Conservation (phyloP, 2,888 invertebrate species). For the Epinotia nisella region DNA sequence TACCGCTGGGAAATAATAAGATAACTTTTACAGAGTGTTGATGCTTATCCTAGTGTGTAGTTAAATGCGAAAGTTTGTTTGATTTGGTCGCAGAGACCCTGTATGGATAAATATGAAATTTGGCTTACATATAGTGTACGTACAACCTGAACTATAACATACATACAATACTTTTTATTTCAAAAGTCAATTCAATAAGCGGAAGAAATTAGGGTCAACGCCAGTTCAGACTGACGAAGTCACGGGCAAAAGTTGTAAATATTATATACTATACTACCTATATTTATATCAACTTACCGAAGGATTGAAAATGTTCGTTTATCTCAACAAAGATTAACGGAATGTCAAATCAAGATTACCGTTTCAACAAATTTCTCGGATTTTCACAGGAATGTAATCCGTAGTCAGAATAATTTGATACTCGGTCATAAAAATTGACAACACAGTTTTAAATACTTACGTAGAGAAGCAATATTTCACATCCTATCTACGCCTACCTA, state of each 20-base stretch:
- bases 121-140: no score
- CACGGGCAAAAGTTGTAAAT: no score
- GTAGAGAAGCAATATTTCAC: no score
- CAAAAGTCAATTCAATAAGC: no score
- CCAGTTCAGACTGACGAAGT: no score
- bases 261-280: no score
- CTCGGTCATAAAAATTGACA: not conserved
- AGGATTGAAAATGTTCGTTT: conserved; percentile 10
- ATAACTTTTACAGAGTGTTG: not conserved
- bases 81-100: no score
- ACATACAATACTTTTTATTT: no score
- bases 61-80: not conserved
- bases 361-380: not conserved
- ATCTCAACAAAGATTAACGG: conserved; percentile 1
- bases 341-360: conserved; percentile 11
- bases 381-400: not conserved
- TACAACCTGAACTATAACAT: no score
- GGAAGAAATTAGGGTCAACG: no score
- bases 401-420: conserved; percentile 2
- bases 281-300: not conserved
- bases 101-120: no score
- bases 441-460: not conserved
- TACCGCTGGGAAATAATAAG: not conserved
- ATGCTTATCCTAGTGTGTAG: not conserved
- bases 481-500: no score